These are phyloP conservation scores for Mormyrops attenuatus DNA, from an alignment of 2,797 vertebrate genomes.

Conservation along the genomic window DNA sequence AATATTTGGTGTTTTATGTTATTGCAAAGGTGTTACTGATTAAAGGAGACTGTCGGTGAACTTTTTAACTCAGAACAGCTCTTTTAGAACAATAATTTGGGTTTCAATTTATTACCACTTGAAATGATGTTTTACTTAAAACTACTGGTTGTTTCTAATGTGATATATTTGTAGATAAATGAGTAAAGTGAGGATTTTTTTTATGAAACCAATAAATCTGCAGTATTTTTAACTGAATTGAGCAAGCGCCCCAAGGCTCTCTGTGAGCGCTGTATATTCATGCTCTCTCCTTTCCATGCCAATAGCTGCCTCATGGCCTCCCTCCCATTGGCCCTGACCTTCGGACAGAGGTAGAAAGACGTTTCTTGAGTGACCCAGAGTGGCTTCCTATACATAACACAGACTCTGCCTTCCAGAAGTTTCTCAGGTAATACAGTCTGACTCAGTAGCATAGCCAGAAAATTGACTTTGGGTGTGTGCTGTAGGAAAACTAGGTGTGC, in stretches of 20 bases:
- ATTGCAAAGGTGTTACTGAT: background rate
- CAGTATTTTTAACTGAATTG: background rate
- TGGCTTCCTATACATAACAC: conserved; percentile 80
- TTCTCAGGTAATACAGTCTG: conserved; percentile 60
- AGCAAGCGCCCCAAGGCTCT: background rate
- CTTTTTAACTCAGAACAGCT: background rate
- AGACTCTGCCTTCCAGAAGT: conserved; percentile 74
- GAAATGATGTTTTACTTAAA: background rate
- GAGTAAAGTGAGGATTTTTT: background rate
- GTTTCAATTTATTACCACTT: background rate
- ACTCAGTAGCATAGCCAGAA: background rate
- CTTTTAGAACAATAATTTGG: background rate
- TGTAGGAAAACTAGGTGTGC: background rate
- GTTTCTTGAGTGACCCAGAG: conserved; percentile 70
- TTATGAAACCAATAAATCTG: background rate
- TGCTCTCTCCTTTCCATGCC: background rate
- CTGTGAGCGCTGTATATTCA: background rate
- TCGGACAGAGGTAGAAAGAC: conserved; percentile 72
- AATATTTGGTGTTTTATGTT: background rate
- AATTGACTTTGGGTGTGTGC: background rate
- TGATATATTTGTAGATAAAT: background rate
- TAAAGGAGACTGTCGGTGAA: background rate
- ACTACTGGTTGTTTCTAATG: background rate
- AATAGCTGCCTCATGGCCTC: conserved; percentile 79
- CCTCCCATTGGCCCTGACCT: conserved; percentile 74